Evolutionary conservation across 53 echinoderm and acorn worm genomes (phyloP), one percentile per base, ranked within the genome.

Genomic region (Stichopus horrens): DNA sequence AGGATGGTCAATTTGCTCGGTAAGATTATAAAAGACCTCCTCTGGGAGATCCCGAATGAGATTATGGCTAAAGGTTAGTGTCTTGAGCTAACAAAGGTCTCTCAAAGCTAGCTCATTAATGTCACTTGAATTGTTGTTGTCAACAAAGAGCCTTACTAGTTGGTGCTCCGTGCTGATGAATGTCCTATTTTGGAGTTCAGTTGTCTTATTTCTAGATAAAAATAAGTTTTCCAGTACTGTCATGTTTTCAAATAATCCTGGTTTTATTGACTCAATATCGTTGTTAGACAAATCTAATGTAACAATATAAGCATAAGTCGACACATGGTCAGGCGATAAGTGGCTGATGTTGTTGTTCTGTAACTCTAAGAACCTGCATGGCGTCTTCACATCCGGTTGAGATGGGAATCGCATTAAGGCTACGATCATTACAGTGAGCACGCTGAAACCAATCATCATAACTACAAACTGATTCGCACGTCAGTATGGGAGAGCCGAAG

Each of bases 181-280:
- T 5, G 80, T 80, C n/a, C 54, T 20, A 56, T 80, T 80, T 56
- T 56, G 56, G 5, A 80, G 80, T n/a, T 80, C 21, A 21, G 22
- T 56, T 55, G 57, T 8, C n/a, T 80, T 55, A 80, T 80, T 80
- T n/a, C 21, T 6, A 6, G 56, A 57, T 4, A 20, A 58, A 18
- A 80, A 8, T 19, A 80, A 11, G 21, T 80, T 14, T n/a, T 11
- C 53, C 6, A 53, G 11, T 5, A 53, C 13, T 13, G 14, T 4
- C 54, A 53, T 8, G 16, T 63, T 10, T 63, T 7, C 5, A 79
- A 79, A 79, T 7, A 53, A 16, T n/a, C 52, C 79, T 54, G 79
- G 55, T 79, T 79, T 16, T 51, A 79, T 7, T 8, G 51, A 19
- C 52, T 52, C 79, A 55, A 53, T 79, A 54, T 8, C 13, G 52